Evolutionary conservation across 2,113 vertebrate genomes (phyloP), one percentile per base, ranked within the genome.

Genomic region (Megaptera novaeangliae): DNA sequence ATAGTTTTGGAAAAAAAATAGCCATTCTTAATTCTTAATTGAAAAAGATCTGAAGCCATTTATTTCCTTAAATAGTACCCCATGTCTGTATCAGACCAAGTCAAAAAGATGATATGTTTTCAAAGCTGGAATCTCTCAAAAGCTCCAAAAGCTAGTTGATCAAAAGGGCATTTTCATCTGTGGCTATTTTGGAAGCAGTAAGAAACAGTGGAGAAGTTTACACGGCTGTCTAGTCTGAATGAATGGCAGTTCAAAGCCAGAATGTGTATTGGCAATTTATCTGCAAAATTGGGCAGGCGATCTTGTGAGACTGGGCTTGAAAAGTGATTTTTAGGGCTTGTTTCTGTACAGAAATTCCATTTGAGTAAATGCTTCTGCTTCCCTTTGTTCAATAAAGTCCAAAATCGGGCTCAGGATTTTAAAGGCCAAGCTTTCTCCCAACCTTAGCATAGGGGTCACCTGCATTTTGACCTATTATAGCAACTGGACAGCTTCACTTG

Each of bases 401-500:
- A 12, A 78, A 69, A 75, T 1, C 17, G 36, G 34, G 29, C 34
- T 80, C 31, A 12, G 61, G 57, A 57, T 55, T 10, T 46, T 27
- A 36, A 91, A 89, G 55, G 6, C 12, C 2, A 12, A 46, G 4
- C 41, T 71, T 36, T 78, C 44, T 78, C 23, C 39, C 21, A 34
- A 27, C 2, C 4, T n/a, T 7, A 68, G 5, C 34, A 31, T 4
- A 34, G 0, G 1, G 2, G 46, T 2, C 75, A n/a, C 34, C 15
- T 21, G 49, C 46, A 2, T 31, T 66, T 49, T 4, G 31, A 59
- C 18, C 20, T 44, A 23, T 46, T 23, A 11, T 3, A 57, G 49
- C 29, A 14, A 78, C 1, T 83, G 34, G 44, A 9, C 15, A 59
- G n/a, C 8, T 39, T 83, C 39, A 27, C 7, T 1, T 14, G 44